Conservation (phyloP, 2,888 invertebrate species). For the Pantelozetes paolii region DNA sequence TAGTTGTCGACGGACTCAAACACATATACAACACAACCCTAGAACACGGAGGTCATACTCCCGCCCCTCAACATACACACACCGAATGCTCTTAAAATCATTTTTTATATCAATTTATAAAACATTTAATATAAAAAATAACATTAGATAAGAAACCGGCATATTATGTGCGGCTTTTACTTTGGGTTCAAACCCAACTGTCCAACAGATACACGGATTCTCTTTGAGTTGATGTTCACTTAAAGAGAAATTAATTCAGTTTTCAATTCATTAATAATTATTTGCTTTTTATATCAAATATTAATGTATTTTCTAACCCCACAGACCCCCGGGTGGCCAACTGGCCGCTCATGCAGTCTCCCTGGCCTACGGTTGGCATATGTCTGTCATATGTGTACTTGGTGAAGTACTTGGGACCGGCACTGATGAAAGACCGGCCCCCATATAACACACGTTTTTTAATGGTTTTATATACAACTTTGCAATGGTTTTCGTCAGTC, state of each 20-base stretch:
- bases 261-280: no score
- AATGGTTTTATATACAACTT: conserved; percentile 81
- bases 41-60: conserved; percentile 25
- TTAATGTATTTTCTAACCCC: not conserved
- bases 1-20: conserved; percentile 14
- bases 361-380: conserved; percentile 47
- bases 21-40: conserved; percentile 24
- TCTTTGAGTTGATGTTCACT: not conserved
- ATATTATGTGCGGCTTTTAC: no score
- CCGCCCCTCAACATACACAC: not conserved
- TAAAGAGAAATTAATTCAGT: no score
- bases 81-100: not conserved
- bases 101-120: not conserved
- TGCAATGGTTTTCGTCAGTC: conserved; percentile 71
- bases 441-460: conserved; percentile 74
- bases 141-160: conserved; percentile 4
- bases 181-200: not conserved
- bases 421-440: conserved; percentile 81
- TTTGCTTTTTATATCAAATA: no score
- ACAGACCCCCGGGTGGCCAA: conserved; percentile 46
- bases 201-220: not conserved
- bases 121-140: not conserved
- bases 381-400: conserved; percentile 48
- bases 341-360: conserved; percentile 48
- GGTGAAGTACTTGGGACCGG: conserved; percentile 65